These are phyloP conservation scores for Antheraea yamamai DNA, from an alignment of 2,888 invertebrate species.

Conservation along the genomic window DNA sequence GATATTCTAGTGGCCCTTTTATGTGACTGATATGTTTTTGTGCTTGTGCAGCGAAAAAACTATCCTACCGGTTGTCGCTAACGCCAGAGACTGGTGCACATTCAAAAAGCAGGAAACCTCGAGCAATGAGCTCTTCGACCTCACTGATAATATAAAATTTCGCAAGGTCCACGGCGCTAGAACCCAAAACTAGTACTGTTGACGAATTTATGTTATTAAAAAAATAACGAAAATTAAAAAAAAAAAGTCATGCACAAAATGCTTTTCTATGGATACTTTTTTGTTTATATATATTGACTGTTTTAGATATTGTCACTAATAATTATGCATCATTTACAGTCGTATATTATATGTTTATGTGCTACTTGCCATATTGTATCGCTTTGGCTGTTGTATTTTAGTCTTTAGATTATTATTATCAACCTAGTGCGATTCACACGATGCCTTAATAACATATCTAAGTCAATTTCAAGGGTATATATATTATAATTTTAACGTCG, in stretches of 20 bases:
- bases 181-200: conserved; percentile 43
- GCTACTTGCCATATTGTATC: conserved; percentile 74
- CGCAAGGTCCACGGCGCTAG: conserved; percentile 63
- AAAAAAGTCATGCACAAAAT: conserved; percentile 78
- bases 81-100: conserved; percentile 74
- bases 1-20: conserved; percentile 15
- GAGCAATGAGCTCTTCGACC: conserved; percentile 59
- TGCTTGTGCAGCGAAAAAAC: conserved; percentile 74
- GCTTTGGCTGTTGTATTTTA: conserved; percentile 79
- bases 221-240: conserved; percentile 62
- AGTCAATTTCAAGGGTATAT: conserved; percentile 77
- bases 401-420: conserved; percentile 68
- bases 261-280: conserved; percentile 63
- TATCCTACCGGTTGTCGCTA: conserved; percentile 73
- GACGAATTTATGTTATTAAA: conserved; percentile 63
- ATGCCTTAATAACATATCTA: conserved; percentile 83
- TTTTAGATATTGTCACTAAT: conserved; percentile 53
- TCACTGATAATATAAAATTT: conserved; percentile 56
- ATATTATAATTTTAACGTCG: conserved; percentile 55
- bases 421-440: conserved; percentile 80
- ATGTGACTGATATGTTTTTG: conserved; percentile 61
- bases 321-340: conserved; percentile 37
- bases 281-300: conserved; percentile 79
- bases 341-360: conserved; percentile 50
- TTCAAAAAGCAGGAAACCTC: conserved; percentile 55